Conservation (phyloP, 2,888 invertebrate genomes). For the Lasioglossum lativentre region DNA sequence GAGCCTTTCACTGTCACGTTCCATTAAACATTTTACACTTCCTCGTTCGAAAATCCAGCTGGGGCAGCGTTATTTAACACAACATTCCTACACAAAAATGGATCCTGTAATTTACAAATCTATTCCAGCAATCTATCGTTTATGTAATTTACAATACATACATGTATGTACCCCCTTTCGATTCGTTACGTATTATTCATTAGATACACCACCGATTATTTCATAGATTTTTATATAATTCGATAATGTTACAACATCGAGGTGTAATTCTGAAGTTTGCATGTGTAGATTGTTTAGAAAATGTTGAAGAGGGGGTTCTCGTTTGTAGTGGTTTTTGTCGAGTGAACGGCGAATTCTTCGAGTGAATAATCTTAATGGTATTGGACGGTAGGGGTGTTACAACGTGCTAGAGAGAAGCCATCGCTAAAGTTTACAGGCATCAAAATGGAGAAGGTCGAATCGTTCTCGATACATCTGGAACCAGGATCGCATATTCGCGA, state of each 20-base stretch:
- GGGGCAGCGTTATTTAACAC: not conserved
- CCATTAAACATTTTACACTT: not conserved
- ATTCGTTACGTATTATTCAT: not conserved
- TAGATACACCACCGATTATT: not conserved
- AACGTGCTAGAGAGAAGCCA: not conserved
- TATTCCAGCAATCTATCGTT: not conserved
- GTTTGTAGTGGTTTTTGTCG: not conserved
- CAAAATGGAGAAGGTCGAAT: constrained; percentile 59
- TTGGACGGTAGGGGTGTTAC: not conserved
- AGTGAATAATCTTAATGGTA: too few species aligned
- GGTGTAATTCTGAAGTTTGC: not conserved
- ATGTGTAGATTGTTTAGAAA: not conserved
- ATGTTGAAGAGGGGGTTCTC: not conserved
- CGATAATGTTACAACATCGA: not conserved
- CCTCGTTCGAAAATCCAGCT: not conserved
- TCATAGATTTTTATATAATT: not conserved
- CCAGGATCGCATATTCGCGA: constrained; percentile 70
- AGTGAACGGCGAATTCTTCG: not conserved
- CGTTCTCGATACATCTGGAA: constrained; percentile 76
- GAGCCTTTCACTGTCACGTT: not conserved
- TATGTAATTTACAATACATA: not conserved
- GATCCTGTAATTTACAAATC: not conserved
- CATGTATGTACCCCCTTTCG: not conserved
- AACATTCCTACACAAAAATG: not conserved
- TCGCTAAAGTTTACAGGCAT: not conserved